phyloP scores from a whole-genome alignment of 2,888 invertebrate species.

The Protodeltote pygarga region DNA sequence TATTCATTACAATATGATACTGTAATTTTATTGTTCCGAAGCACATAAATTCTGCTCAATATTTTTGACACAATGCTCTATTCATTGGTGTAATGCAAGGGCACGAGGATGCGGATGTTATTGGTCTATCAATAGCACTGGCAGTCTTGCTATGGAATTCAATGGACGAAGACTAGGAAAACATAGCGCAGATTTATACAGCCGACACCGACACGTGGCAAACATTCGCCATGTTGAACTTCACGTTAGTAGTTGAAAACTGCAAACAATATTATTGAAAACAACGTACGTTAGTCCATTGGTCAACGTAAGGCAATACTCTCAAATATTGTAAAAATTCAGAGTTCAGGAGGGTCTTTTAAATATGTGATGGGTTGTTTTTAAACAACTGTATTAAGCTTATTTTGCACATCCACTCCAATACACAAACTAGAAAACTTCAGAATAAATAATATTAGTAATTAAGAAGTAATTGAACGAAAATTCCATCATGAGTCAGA shows the following conservation, averaged over 20 bases:
- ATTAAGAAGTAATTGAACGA: slow-evolving; percentile 2
- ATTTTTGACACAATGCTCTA: slow-evolving; percentile 52
- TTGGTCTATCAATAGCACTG: slow-evolving; percentile 72
- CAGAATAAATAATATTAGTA: no score
- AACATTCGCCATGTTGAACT: slow-evolving; percentile 51
- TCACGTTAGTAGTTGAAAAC: slow-evolving; percentile 41
- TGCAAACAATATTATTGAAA: slow-evolving; percentile 41
- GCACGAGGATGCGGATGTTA: slow-evolving; percentile 67
- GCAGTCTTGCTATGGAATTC: slow-evolving; percentile 64
- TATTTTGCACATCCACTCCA: no score
- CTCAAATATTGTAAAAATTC: slow-evolving; percentile 25
- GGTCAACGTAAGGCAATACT: slow-evolving; percentile 42
- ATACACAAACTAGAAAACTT: no score
- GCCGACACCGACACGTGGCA: slow-evolving; percentile 66
- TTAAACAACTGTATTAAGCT: no score
- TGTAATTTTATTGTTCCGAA: slow-evolving; percentile 3
- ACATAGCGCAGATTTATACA: slow-evolving; percentile 55
- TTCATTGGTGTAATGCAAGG: slow-evolving; percentile 55
- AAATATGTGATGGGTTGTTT: no score
- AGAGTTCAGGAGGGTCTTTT: slow-evolving; percentile 10
- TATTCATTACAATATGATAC: slow-evolving; percentile 8
- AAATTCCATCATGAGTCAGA: slow-evolving; percentile 4
- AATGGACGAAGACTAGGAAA: slow-evolving; percentile 59
- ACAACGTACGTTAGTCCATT: slow-evolving; percentile 46
- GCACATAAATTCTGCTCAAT: slow-evolving; percentile 5